These are phyloP conservation scores for Erethizon dorsatum DNA, from an alignment of 2,797 vertebrate species.

Conservation along the genomic window DNA sequence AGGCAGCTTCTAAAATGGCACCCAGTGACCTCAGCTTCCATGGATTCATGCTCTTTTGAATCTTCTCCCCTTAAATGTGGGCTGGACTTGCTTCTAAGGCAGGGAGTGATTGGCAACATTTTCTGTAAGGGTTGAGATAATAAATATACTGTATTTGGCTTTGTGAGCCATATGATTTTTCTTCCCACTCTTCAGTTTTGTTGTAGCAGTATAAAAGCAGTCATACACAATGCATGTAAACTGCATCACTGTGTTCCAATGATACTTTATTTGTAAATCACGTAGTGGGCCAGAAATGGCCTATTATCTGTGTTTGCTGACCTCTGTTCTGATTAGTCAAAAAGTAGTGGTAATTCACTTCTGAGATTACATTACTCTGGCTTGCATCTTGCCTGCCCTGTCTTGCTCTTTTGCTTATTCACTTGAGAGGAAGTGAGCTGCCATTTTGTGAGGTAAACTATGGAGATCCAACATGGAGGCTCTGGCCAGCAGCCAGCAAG, in stretches of 20 bases:
- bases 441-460: neutral
- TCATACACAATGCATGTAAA: neutral
- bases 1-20: neutral
- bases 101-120: neutral
- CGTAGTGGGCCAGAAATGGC: neutral
- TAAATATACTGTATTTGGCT: neutral
- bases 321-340: neutral
- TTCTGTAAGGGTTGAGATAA: neutral
- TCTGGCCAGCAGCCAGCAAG: neutral
- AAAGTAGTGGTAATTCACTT: neutral
- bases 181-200: neutral
- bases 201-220: neutral
- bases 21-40: neutral
- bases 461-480: neutral
- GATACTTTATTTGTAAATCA: conserved; percentile 16
- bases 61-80: neutral
- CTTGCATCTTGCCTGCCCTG: neutral
- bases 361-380: neutral
- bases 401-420: neutral
- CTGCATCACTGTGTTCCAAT: neutral
- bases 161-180: neutral
- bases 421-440: neutral
- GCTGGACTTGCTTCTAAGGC: neutral
- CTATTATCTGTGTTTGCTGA: neutral
- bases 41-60: neutral